Evolutionary conservation across 2,888 invertebrate genomes (phyloP).

Genomic region (Apantesis nais): DNA sequence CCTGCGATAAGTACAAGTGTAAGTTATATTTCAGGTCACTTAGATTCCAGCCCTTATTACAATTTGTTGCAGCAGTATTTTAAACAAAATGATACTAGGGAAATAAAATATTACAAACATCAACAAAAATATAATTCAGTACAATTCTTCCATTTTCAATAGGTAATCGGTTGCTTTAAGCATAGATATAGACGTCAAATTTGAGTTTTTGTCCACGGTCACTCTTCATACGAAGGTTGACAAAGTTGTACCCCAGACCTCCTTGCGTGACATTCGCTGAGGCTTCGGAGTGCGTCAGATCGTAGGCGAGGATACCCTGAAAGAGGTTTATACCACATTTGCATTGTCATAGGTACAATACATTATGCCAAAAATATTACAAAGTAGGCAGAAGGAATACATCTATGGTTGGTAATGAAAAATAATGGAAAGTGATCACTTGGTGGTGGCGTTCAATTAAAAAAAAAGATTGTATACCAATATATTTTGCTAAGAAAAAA

Average conservation of each 20-base stretch:
- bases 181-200: slow-evolving; percentile 68
- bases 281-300: slow-evolving; percentile 55
- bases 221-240: slow-evolving; percentile 71
- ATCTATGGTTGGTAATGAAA: too few species aligned
- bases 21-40: too few species aligned
- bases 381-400: not conserved
- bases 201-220: slow-evolving; percentile 56
- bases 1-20: too few species aligned
- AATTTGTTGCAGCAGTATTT: too few species aligned
- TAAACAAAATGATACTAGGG: too few species aligned
- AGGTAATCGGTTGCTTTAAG: slow-evolving; percentile 44
- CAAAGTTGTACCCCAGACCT: slow-evolving; percentile 64
- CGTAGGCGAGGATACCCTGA: slow-evolving; percentile 61
- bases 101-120: not conserved
- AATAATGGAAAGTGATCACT: too few species aligned
- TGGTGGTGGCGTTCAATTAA: too few species aligned
- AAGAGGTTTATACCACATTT: not conserved
- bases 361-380: too few species aligned
- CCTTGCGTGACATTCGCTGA: slow-evolving; percentile 69
- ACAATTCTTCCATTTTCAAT: not conserved
- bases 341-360: not conserved
- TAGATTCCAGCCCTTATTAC: too few species aligned
- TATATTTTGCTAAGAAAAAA: too few species aligned
- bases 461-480: too few species aligned
- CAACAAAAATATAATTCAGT: not conserved